These are phyloP conservation scores for Gortyna flavago DNA, from an alignment of 2,888 invertebrate species.

Conservation along the genomic window DNA sequence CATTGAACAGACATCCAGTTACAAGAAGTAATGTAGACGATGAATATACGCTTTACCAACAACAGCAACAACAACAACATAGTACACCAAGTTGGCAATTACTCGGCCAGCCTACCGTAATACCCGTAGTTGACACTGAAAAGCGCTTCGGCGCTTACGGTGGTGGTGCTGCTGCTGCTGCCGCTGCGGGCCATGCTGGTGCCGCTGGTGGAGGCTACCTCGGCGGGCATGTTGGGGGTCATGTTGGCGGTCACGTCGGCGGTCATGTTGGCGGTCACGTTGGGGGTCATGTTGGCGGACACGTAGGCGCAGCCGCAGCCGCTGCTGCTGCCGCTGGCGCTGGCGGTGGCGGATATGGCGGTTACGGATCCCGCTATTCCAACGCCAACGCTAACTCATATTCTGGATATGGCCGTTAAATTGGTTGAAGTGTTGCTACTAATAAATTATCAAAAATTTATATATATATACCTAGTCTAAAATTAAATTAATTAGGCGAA, in stretches of 20 bases:
- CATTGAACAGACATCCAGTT: slow-evolving; percentile 31
- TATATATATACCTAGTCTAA: slow-evolving; percentile 16
- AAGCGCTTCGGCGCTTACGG: slow-evolving; percentile 30
- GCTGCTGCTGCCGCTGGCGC: slow-evolving; percentile 12
- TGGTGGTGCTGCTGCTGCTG: background rate
- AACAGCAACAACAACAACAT: slow-evolving; percentile 4
- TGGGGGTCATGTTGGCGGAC: slow-evolving; percentile 27
- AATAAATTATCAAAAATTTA: background rate
- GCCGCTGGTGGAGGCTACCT: slow-evolving; percentile 19
- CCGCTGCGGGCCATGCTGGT: slow-evolving; percentile 16
- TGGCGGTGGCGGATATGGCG: slow-evolving; percentile 12
- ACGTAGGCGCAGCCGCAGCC: slow-evolving; percentile 9
- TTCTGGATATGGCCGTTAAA: slow-evolving; percentile 31
- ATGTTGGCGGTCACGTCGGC: slow-evolving; percentile 17
- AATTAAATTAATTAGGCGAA: slow-evolving; percentile 12
- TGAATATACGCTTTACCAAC: slow-evolving; percentile 1
- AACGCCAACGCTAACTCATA: slow-evolving; percentile 18
- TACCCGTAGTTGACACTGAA: background rate
- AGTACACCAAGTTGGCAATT: background rate
- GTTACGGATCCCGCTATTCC: slow-evolving; percentile 20
- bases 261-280: slow-evolving; percentile 32
- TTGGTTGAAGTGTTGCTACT: background rate
- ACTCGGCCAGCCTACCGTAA: background rate
- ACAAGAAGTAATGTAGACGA: slow-evolving; percentile 25
- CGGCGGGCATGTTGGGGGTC: slow-evolving; percentile 28